Conservation (phyloP, 2,888 invertebrate species). For the Sycophila texana region DNA sequence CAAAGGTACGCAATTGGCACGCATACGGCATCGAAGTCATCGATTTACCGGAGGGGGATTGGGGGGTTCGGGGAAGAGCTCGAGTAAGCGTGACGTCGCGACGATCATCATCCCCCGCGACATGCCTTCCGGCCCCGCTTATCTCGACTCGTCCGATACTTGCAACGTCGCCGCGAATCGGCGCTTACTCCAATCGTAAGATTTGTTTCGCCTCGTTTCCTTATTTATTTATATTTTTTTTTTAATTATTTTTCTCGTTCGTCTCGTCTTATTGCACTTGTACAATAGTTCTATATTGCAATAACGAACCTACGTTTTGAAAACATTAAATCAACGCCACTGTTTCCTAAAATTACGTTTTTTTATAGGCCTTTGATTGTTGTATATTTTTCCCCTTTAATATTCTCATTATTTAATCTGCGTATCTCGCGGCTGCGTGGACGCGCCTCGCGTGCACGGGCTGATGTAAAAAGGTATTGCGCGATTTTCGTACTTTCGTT, state of each 20-base stretch:
- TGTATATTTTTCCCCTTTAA: slow-evolving; percentile 44
- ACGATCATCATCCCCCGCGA: slow-evolving; percentile 4
- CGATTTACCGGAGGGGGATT: slow-evolving; percentile 51
- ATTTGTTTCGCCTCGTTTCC: slow-evolving; percentile 39
- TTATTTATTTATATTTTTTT: slow-evolving; percentile 45
- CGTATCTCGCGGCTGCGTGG: neutral
- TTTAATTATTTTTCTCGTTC: slow-evolving; percentile 14
- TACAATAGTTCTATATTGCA: slow-evolving; percentile 45
- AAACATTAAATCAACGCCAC: slow-evolving; percentile 65
- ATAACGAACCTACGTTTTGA: slow-evolving; percentile 59
- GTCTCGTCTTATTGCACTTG: slow-evolving; percentile 43
- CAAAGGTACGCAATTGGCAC: slow-evolving; percentile 57
- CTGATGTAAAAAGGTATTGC: slow-evolving; percentile 48
- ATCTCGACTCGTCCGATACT: too few species aligned
- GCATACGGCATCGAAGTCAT: slow-evolving; percentile 58
- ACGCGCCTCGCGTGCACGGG: slow-evolving; percentile 36
- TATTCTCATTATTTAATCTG: slow-evolving; percentile 13
- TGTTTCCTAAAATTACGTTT: slow-evolving; percentile 63
- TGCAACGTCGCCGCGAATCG: slow-evolving; percentile 4
- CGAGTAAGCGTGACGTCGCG: slow-evolving; percentile 37
- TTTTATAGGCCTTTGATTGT: slow-evolving; percentile 69
- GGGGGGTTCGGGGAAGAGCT: slow-evolving; percentile 29
- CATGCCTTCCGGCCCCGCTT: neutral
- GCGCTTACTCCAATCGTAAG: slow-evolving; percentile 41
- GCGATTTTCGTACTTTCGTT: slow-evolving; percentile 44